Evolutionary conservation across 1,140 invertebrate species (phyloP).

Genomic region (Drosophila sucinea): DNA sequence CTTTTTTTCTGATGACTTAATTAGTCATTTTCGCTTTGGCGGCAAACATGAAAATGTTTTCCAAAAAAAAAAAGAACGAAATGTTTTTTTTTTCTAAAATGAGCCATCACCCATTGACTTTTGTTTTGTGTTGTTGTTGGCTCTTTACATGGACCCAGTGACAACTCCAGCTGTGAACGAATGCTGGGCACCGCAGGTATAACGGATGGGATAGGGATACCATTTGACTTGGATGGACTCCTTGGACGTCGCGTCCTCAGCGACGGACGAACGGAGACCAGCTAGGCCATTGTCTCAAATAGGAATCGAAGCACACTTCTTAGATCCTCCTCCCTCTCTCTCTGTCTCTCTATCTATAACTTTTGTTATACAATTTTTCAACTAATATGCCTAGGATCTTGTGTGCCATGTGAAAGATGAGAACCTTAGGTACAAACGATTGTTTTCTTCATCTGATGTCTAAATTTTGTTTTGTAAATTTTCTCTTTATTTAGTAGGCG

Average conservation of each 20-base stretch:
- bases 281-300: conserved; percentile 62
- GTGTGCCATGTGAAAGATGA: conserved; percentile 64
- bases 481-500: conserved; percentile 48
- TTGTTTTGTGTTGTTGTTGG: conserved; percentile 63
- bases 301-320: conserved; percentile 58
- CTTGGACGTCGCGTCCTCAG: conserved; percentile 12
- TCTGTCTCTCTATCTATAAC: conserved; percentile 50
- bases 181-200: conserved; percentile 72
- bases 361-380: conserved; percentile 80
- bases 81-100: conserved; percentile 38
- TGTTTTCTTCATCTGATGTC: conserved; percentile 65
- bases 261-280: conserved; percentile 26
- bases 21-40: conserved; percentile 58
- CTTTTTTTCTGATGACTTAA: conserved; percentile 73
- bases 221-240: conserved; percentile 52
- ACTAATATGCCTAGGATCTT: conserved; percentile 62
- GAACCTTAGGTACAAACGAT: conserved; percentile 71
- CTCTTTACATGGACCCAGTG: conserved; percentile 80
- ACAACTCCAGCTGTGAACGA: conserved; percentile 78
- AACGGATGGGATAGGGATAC: conserved; percentile 34
- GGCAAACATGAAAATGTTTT: conserved; percentile 68
- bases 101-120: conserved; percentile 63
- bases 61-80: conserved; percentile 28
- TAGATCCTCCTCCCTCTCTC: conserved; percentile 20
- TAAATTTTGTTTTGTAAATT: conserved; percentile 55